Base-by-base conservation (phyloP, 2,888 invertebrate species). In the Himalopsyche kuldschensis region DNA sequence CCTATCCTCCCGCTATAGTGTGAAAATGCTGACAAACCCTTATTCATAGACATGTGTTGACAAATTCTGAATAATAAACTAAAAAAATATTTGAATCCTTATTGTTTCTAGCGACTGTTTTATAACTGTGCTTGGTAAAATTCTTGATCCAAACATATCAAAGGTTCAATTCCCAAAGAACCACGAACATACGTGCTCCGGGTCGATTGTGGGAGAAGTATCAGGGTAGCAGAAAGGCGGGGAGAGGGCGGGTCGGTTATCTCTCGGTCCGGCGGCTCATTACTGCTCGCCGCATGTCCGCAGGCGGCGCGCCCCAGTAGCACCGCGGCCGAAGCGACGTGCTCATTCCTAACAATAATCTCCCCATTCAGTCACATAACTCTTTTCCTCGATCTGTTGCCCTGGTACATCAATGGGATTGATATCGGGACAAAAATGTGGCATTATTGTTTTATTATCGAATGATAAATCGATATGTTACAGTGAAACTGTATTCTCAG, bases 171-270 rank as follows among this genome's bases (percentile, higher is more conserved):
- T 75, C 30, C 75, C 17, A 17, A 75, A 32, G 32, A 31, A 30
- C 75, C 75, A 69, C 80, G 20, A n/a, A 35, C 75, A 81, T 81
- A 76, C 80, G 80, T 81, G 80, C 75, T 31, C 46, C 76, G 75
- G 76, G 80, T 75, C 75, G 76, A 75, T 80, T 80, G 41, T 47
- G 10, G 80, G n/a, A 20, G 76, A 41, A 78, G 63, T 82, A 63
- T 78, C 81, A 82, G 63, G 78, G 35, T 82, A 63, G 78, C 81
- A 82, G 81, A 30, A 41, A 76, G 27, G 47, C n/a, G 76, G 55
- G 46, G 78, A 55, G 81, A 55, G 20, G 55, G 55, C 55, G 55
- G 55, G 55, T 20, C 55, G 55, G 55, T 55, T 55, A 55, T 55
- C 55, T 55, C 24, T 20, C 55, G 55, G 55, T 55, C 55, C 55